Percentiles rank a stretch among this genome's conserved stretches.
phyloP scores from a whole-genome alignment of 1,140 invertebrate genomes.

The Dermatophagoides farinae region DNA sequence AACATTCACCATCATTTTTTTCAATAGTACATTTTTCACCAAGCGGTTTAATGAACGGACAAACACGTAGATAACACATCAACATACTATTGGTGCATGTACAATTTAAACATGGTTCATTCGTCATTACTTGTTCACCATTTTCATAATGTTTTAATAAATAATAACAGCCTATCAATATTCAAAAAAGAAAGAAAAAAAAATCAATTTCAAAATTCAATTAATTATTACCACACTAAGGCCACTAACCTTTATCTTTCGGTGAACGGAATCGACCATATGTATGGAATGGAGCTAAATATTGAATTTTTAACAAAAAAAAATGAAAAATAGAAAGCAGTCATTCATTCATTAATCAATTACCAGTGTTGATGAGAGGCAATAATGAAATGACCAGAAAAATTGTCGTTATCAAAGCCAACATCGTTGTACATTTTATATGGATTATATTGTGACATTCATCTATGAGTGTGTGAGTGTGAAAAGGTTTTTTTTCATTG shows the following conservation, averaged over 20 bases:
- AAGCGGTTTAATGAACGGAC: constrained; percentile 75
- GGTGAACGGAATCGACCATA: constrained; percentile 10
- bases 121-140: constrained; percentile 73
- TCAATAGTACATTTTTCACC: constrained; percentile 73
- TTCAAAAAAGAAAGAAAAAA: not conserved
- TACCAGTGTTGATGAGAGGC: not conserved
- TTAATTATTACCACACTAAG: not conserved
- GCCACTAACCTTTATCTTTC: constrained; percentile 8
- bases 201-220: not conserved
- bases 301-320: not conserved
- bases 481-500: too few relatives aligned
- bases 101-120: constrained; percentile 84
- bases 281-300: not conserved
- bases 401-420: not conserved
- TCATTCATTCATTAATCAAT: not conserved
- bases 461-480: too few relatives aligned
- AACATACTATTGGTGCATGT: constrained; percentile 82
- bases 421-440: not conserved
- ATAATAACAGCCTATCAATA: constrained; percentile 55
- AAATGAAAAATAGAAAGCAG: not conserved
- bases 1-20: constrained; percentile 72
- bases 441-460: not conserved
- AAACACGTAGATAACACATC: constrained; percentile 75
- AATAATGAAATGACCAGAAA: constrained; percentile 6
- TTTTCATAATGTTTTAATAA: constrained; percentile 79